A percentile compares a stretch with the other conserved stretches of the same genome.
Evolutionary conservation across 2,888 invertebrate genomes (phyloP).

Genomic region (Eretmocerus hayati): DNA sequence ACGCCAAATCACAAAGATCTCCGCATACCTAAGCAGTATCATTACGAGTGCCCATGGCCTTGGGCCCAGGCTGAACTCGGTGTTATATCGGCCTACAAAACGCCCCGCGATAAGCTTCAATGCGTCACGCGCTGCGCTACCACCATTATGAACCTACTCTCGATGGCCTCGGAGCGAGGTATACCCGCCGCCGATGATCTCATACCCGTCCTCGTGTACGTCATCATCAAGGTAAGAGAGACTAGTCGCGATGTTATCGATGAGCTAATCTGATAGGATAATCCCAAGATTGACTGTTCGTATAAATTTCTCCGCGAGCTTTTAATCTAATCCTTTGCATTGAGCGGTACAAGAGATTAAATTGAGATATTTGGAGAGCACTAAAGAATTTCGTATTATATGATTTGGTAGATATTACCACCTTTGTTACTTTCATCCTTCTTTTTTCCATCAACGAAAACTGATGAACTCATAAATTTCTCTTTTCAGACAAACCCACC

Average conservation of each 20-base stretch:
- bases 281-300: not conserved
- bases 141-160: conserved; percentile 88
- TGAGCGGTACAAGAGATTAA: no score
- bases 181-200: conserved; percentile 91
- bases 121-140: conserved; percentile 83
- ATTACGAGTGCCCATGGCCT: conserved; percentile 92
- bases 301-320: not conserved
- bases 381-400: no score
- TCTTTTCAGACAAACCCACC: conserved; percentile 80
- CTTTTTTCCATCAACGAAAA: not conserved
- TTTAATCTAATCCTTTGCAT: not conserved
- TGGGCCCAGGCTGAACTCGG: conserved; percentile 87
- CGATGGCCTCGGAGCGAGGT: conserved; percentile 69
- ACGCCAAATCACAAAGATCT: conserved; percentile 76
- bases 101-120: conserved; percentile 77
- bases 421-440: no score
- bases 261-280: no score
- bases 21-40: conserved; percentile 72
- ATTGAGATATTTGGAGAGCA: no score
- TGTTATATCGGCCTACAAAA: conserved; percentile 84
- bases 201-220: conserved; percentile 92
- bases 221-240: conserved; percentile 83
- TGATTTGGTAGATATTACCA: no score
- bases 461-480: not conserved
- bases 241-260: no score